phyloP scores from a whole-genome alignment of 2,797 vertebrate species.

The Centroberyx gerrardi region DNA sequence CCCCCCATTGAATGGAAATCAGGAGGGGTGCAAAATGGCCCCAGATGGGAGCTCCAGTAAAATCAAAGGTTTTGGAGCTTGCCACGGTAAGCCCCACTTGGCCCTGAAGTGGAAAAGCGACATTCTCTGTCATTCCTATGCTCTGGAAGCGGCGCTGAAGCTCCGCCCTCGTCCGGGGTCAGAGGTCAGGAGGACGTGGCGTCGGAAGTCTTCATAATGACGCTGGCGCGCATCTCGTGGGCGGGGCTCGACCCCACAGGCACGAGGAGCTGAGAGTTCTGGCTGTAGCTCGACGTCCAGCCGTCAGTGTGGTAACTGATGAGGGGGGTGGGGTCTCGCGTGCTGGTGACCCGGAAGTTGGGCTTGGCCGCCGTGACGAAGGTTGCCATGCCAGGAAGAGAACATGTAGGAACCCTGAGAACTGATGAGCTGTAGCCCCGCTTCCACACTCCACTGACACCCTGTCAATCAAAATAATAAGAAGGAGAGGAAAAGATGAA shows the following conservation, averaged over 20 bases:
- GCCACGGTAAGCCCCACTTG: constrained; percentile 7
- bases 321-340: constrained; percentile 89
- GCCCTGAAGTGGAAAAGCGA: constrained; percentile 31
- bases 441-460: constrained; percentile 47
- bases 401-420: constrained; percentile 82
- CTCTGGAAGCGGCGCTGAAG: constrained; percentile 26
- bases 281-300: constrained; percentile 85
- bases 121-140: constrained; percentile 44
- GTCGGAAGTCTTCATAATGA: constrained; percentile 98
- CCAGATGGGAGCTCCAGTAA: constrained; percentile 28
- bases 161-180: constrained; percentile 21
- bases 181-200: constrained; percentile 78
- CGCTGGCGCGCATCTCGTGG: constrained; percentile 93
- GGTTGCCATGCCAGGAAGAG: constrained; percentile 94
- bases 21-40: background rate
- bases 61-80: constrained; percentile 35
- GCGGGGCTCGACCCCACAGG: constrained; percentile 72
- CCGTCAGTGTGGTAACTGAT: constrained; percentile 87
- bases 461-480: constrained; percentile 30
- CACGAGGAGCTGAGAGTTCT: constrained; percentile 71
- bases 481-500: background rate
- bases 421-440: constrained; percentile 78
- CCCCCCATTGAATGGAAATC: constrained; percentile 30
- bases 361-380: constrained; percentile 92
- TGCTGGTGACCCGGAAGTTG: constrained; percentile 93